These are phyloP conservation scores for Botia kubotai DNA, from an alignment of 2,797 vertebrate species.

Conservation along the genomic window DNA sequence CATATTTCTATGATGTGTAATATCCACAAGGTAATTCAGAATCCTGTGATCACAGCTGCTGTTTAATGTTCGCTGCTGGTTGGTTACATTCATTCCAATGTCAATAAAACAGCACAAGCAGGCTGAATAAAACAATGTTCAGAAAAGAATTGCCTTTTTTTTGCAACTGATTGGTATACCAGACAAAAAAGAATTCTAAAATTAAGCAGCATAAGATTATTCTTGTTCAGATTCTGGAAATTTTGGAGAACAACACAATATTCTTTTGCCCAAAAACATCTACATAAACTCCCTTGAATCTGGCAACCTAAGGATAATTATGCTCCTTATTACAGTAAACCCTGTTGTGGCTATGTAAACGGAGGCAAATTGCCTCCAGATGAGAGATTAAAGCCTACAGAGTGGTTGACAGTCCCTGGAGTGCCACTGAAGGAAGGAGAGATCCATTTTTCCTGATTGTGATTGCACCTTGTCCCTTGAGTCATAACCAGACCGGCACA, in stretches of 20 bases:
- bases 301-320: slow-evolving; percentile 79
- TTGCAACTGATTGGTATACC: not conserved
- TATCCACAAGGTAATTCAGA: slow-evolving; percentile 13
- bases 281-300: slow-evolving; percentile 77
- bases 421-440: slow-evolving; percentile 78
- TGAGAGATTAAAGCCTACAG: slow-evolving; percentile 83
- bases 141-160: slow-evolving; percentile 7
- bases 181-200: slow-evolving; percentile 6
- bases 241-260: slow-evolving; percentile 42
- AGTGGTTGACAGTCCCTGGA: slow-evolving; percentile 75
- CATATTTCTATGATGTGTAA: slow-evolving; percentile 26
- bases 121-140: not conserved
- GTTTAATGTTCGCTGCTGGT: not conserved
- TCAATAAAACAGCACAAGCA: not conserved
- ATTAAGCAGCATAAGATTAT: not conserved
- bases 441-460: slow-evolving; percentile 86
- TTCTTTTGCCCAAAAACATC: slow-evolving; percentile 48
- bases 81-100: slow-evolving; percentile 2
- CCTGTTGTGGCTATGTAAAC: slow-evolving; percentile 81
- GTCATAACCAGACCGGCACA: slow-evolving; percentile 70
- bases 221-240: slow-evolving; percentile 2
- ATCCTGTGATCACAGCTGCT: slow-evolving; percentile 13
- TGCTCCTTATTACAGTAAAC: slow-evolving; percentile 85
- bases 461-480: slow-evolving; percentile 76
- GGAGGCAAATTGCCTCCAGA: slow-evolving; percentile 84